A percentile compares a stretch with the other conserved stretches of the same genome.
These are phyloP conservation scores for Sebastes taczanowskii DNA, from an alignment of 2,797 vertebrate species.

Conservation along the genomic window DNA sequence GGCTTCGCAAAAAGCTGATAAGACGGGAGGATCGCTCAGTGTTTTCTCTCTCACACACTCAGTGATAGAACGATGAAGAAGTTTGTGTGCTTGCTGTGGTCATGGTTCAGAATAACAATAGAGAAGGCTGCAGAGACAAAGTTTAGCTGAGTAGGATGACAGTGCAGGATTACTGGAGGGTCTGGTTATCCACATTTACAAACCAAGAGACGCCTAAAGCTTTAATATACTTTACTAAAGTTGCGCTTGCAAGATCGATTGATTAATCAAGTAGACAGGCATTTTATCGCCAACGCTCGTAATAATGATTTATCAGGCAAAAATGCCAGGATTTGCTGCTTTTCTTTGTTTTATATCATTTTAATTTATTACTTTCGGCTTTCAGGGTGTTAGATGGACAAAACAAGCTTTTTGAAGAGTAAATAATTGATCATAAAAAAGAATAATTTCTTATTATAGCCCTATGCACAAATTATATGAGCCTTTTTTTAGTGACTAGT, in stretches of 20 bases:
- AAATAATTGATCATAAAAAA: not conserved
- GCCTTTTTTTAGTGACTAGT: no score
- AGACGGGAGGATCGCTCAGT: not conserved
- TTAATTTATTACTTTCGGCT: not conserved
- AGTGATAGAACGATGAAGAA: not conserved
- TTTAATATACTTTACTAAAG: not conserved
- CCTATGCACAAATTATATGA: not conserved
- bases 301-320: not conserved
- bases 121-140: slow-evolving; percentile 12
- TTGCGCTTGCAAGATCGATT: not conserved
- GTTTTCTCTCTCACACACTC: not conserved
- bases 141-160: slow-evolving; percentile 7
- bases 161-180: not conserved
- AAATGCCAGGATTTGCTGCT: not conserved
- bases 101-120: slow-evolving; percentile 15
- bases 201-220: not conserved
- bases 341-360: not conserved
- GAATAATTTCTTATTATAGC: not conserved
- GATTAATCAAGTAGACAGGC: not conserved
- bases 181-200: not conserved
- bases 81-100: not conserved
- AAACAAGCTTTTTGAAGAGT: not conserved
- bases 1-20: slow-evolving; percentile 45
- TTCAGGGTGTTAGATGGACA: not conserved
- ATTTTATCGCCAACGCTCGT: not conserved